Evolutionary conservation across 2,888 invertebrate species (phyloP).

Genomic region (Electrophaes corylata): DNA sequence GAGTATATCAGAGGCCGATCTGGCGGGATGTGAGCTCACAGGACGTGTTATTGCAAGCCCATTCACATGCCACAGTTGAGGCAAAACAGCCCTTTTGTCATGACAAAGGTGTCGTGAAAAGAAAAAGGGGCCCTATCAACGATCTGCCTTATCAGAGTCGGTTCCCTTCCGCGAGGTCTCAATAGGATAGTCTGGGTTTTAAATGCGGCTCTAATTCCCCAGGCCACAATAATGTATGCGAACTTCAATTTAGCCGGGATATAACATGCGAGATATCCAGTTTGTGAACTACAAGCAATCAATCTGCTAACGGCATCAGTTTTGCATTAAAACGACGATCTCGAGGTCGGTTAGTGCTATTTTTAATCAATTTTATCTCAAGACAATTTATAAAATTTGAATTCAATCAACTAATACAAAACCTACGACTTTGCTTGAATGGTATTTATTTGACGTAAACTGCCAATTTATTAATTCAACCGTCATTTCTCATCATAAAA

Average conservation of each 20-base stretch:
- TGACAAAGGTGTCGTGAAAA: slow-evolving; percentile 84
- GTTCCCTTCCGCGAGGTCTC: slow-evolving; percentile 82
- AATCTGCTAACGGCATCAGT: slow-evolving; percentile 47
- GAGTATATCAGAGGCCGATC: slow-evolving; percentile 81
- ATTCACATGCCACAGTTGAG: slow-evolving; percentile 82
- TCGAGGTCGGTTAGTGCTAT: slow-evolving; percentile 46
- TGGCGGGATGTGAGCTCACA: slow-evolving; percentile 78
- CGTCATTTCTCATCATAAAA: slow-evolving; percentile 38
- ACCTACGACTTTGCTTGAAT: slow-evolving; percentile 25
- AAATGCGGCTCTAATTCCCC: slow-evolving; percentile 83
- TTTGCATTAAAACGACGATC: slow-evolving; percentile 21
- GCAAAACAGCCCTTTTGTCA: slow-evolving; percentile 82
- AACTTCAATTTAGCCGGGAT: slow-evolving; percentile 73
- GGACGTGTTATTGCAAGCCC: slow-evolving; percentile 82
- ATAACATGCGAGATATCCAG: slow-evolving; percentile 62
- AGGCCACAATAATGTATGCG: slow-evolving; percentile 72
- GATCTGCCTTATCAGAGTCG: slow-evolving; percentile 83
- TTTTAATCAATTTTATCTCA: slow-evolving; percentile 40
- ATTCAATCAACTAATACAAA: slow-evolving; percentile 30
- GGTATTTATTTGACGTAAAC: slow-evolving; percentile 40
- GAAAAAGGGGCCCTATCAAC: slow-evolving; percentile 82
- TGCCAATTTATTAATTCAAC: slow-evolving; percentile 39
- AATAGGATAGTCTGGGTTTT: slow-evolving; percentile 79
- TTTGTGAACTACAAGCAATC: slow-evolving; percentile 52
- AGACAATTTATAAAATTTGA: slow-evolving; percentile 19